These are phyloP conservation scores for Dromius quadrimaculatus DNA, from an alignment of 2,888 invertebrate species.

Conservation along the genomic window DNA sequence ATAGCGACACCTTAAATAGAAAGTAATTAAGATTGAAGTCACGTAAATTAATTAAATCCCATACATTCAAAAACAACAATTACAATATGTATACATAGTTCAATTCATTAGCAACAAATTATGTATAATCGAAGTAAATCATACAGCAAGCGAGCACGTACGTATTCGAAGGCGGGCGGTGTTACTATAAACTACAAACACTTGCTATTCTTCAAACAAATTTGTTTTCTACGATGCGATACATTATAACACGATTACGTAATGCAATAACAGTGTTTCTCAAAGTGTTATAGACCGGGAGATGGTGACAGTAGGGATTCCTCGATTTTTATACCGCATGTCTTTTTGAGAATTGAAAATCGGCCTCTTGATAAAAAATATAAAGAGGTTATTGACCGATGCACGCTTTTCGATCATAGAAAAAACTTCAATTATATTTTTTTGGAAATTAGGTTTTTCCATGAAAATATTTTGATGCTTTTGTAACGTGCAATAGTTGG, in stretches of 20 bases:
- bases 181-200: no score
- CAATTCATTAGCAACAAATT: conserved; percentile 31
- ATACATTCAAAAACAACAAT: conserved; percentile 22
- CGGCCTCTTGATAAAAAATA: no score
- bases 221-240: conserved; percentile 17
- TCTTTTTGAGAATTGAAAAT: no score
- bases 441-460: no score
- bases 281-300: neutral
- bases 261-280: no score
- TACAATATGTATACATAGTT: conserved; percentile 13
- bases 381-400: no score
- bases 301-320: neutral
- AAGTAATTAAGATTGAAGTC: conserved; percentile 31
- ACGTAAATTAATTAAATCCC: conserved; percentile 30
- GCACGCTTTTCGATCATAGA: no score
- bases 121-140: conserved; percentile 14
- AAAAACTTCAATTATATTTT: no score
- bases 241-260: conserved; percentile 17
- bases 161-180: conserved; percentile 9
- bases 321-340: neutral
- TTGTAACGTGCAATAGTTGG: no score
- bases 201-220: conserved; percentile 30
- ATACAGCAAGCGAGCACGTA: conserved; percentile 11
- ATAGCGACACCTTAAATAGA: conserved; percentile 27
- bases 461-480: no score